Evolutionary conservation across 2,113 vertebrate species (phyloP), one percentile per base, ranked within the genome.

Genomic region (Axis porcinus): DNA sequence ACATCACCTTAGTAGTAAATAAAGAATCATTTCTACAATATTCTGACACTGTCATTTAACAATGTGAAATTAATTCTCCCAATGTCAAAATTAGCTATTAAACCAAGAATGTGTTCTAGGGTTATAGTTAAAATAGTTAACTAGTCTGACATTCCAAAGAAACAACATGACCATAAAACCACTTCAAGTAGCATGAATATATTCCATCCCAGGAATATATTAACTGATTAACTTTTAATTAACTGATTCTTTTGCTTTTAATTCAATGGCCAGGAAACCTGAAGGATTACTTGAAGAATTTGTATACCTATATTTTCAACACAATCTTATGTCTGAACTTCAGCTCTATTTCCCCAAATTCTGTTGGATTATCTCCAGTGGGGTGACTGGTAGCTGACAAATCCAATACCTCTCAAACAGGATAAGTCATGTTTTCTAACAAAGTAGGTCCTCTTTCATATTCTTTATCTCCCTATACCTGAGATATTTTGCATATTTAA

Each of bases 231-330:
- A 36, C 10, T 94, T 97, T 96, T 92, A 96, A 98, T 96, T 95
- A 96, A 96, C 60, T 96, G 82, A 89, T 93, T 96, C 83, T 87
- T 95, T 90, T 94, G 52, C 23, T 93, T 96, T 97, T 92, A 97
- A 87, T 86, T 96, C 96, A 96, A 67, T 87, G 52, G 3, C 16
- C 27, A 58, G 55, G 21, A 43, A 95, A 95, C 40, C 55, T 93
- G 62, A 95, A 89, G 78, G 85, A 78, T 82, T 83, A 78, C 43
- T 79, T 88, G 17, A 25, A 95, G 30, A 89, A 74, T 50, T 64
- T 91, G 36, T 57, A 6, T 60, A 79, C 89, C 43, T 82, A 15
- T 89, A 89, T 54, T 96, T 94, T 78, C 88, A 92, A 10, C 14
- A 25, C 28, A 64, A 9, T 76, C 84, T 96, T 91, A 47, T 52